Evolutionary conservation across 2,797 vertebrate genomes (phyloP).

Genomic region (Myotis planiceps): DNA sequence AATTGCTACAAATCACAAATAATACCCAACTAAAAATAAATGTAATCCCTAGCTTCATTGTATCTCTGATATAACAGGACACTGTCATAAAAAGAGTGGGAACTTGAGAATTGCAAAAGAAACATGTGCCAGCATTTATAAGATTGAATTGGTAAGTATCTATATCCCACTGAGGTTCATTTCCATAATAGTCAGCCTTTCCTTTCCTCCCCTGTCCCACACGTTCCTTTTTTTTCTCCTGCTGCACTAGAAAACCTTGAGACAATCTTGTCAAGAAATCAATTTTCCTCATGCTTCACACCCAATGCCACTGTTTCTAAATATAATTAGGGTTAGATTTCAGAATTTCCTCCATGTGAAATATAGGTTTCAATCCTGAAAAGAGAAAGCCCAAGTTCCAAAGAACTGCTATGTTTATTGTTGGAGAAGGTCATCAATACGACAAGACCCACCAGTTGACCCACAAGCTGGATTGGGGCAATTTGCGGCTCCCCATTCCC

Average conservation of each 20-base stretch:
- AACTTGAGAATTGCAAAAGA: background rate
- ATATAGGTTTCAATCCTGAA: background rate
- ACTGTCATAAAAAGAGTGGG: background rate
- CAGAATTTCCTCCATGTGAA: background rate
- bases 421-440: background rate
- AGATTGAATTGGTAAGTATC: background rate
- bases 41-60: background rate
- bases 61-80: background rate
- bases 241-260: background rate
- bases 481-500: no score
- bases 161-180: background rate
- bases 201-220: background rate
- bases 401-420: background rate
- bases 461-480: background rate
- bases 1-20: background rate
- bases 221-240: background rate
- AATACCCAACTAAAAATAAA: background rate
- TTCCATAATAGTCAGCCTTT: background rate
- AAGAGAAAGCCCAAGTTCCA: background rate
- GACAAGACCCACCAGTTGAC: background rate
- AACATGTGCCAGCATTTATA: background rate
- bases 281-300: background rate
- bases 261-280: background rate
- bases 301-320: background rate
- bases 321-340: background rate